Percentiles rank a stretch among this genome's conserved stretches.
Conservation (phyloP, 1,140 invertebrate species). For the Hyphantria cunea region DNA sequence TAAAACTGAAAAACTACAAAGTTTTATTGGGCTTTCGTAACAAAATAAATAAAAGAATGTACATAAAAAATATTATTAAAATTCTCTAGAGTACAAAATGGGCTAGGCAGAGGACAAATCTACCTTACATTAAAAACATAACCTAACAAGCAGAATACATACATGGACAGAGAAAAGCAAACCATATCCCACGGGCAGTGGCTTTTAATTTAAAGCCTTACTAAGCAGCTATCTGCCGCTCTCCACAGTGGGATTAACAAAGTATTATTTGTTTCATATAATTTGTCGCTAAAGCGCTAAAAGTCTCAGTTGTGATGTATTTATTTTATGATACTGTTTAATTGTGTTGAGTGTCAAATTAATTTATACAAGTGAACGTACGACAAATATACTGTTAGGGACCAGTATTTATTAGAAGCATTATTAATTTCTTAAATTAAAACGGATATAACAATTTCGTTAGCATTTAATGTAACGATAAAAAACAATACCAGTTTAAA, state of each 20-base stretch:
- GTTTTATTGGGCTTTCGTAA: too few relatives aligned
- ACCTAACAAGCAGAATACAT: conserved; percentile 12
- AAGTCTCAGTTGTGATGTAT: background rate
- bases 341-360: background rate
- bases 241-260: conserved; percentile 25
- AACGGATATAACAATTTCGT: too few relatives aligned
- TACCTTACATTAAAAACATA: conserved; percentile 7
- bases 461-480: too few relatives aligned
- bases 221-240: conserved; percentile 31
- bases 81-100: too few relatives aligned
- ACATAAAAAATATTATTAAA: too few relatives aligned
- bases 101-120: conserved; percentile 1
- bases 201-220: conserved; percentile 29
- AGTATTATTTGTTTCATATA: conserved; percentile 32
- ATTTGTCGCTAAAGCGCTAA: conserved; percentile 1
- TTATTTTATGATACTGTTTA: conserved; percentile 4
- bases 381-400: too few relatives aligned
- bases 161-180: conserved; percentile 9
- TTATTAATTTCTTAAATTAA: too few relatives aligned
- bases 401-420: too few relatives aligned
- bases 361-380: too few relatives aligned
- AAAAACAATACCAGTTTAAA: too few relatives aligned
- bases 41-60: too few relatives aligned
- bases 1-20: too few relatives aligned
- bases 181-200: conserved; percentile 14